Evolutionary conservation across 2,888 invertebrate species (phyloP), one percentile per base, ranked within the genome.

Genomic region (Troides oblongomaculatus): DNA sequence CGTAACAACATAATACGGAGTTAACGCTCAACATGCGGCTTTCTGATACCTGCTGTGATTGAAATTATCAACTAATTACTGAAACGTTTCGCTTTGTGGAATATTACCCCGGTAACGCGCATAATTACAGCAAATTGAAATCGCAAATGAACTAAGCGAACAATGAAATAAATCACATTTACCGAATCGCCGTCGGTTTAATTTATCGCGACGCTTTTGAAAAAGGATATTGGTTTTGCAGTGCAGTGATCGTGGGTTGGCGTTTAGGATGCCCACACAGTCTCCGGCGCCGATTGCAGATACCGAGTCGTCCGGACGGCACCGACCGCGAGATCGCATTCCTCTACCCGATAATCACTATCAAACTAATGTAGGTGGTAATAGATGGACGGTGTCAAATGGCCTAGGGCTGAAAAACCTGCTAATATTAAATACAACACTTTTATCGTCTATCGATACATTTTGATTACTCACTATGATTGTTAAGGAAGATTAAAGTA

Each of bases 291-390:
- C 74, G 81, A 83, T 84, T 77, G 76, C 72, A 83, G 84, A 85
- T 85, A 85, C 77, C 79, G 78, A 72, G 75, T 76, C 78, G 74
- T 64, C 62, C 72, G 77, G 81, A 74, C 75, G 77, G 81, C 82
- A 83, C 84, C 84, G 83, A 83, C 83, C 79, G 78, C 81, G 76
- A 84, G 84, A 85, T 86, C 83, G 84, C 86, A 86, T 86, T 84
- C 85, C 84, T 73, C 77, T 60, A 43, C 75, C 78, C 81, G 83
- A 83, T 86, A 89, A 84, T 82, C 81, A 82, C 82, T 83, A 82
- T 80, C 79, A 79, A 75, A 76, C 77, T 80, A 79, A 83, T 83
- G 90, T 89, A 85, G 90, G 88, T 82, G 87, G 85, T 88, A 85
- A 88, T 84, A 80, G 86, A 88, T 89, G 84, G 83, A 82, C 81